These are phyloP conservation scores for Nansenia antarctica DNA, from an alignment of 2,113 vertebrate species.

Conservation along the genomic window DNA sequence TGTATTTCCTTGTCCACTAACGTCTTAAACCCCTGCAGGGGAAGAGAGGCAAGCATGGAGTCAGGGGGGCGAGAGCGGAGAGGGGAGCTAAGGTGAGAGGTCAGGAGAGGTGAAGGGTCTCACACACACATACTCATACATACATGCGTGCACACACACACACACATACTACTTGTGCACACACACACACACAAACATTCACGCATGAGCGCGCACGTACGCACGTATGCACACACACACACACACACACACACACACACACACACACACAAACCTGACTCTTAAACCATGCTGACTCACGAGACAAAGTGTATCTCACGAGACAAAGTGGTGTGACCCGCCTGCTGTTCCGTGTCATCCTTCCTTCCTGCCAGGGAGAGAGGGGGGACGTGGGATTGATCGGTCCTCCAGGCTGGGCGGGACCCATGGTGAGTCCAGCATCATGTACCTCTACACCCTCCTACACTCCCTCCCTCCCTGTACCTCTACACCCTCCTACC, in stretches of 20 bases:
- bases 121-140: neutral
- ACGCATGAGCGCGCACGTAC: neutral
- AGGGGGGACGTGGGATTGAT: slow-evolving; percentile 68
- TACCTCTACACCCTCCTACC: too few relatives aligned
- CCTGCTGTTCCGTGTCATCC: slow-evolving; percentile 18
- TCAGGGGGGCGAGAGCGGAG: slow-evolving; percentile 72
- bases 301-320: too few relatives aligned
- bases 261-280: too few relatives aligned
- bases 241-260: too few relatives aligned
- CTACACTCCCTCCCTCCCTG: neutral
- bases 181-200: neutral
- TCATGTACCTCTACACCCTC: neutral
- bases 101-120: neutral
- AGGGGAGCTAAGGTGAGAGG: slow-evolving; percentile 80
- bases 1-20: slow-evolving; percentile 36
- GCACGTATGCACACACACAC: neutral
- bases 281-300: too few relatives aligned
- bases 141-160: neutral
- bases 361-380: slow-evolving; percentile 70
- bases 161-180: neutral
- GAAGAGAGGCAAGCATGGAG: slow-evolving; percentile 81
- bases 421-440: slow-evolving; percentile 75
- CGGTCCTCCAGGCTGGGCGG: slow-evolving; percentile 78
- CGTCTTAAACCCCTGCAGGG: slow-evolving; percentile 69
- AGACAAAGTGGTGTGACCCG: too few relatives aligned